Conservation (phyloP, 2,113 vertebrate genomes). For the Pedionomus torquatus region DNA sequence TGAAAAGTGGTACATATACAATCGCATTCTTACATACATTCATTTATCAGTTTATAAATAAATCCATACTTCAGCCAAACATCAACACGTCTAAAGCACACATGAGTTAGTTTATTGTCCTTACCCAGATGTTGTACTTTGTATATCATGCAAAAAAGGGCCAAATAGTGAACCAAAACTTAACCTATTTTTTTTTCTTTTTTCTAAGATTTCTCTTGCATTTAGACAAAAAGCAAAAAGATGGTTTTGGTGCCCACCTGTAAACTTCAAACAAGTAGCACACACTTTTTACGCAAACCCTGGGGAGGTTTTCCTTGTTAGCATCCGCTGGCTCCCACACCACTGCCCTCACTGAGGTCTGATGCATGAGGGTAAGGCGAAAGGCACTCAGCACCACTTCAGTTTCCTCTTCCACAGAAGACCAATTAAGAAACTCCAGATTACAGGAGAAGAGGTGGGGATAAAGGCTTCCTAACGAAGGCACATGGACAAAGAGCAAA, state of each 20-base stretch:
- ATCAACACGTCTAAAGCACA: background rate
- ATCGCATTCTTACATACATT: background rate
- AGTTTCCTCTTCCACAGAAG: background rate
- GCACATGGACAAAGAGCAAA: background rate
- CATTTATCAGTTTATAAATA: background rate
- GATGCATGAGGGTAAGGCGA: background rate
- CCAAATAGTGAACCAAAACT: background rate
- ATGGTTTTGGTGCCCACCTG: background rate
- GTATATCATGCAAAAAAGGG: background rate
- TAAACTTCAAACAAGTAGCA: background rate
- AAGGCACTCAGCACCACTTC: accelerated
- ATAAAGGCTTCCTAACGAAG: no score
- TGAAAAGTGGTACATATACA: background rate
- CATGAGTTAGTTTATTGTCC: background rate
- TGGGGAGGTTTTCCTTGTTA: background rate
- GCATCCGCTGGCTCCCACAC: background rate
- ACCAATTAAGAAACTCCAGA: background rate
- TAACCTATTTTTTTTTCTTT: no score
- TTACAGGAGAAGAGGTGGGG: no score
- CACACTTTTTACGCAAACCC: background rate
- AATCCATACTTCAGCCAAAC: background rate
- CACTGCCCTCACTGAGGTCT: background rate
- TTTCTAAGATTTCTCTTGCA: background rate
- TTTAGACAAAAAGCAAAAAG: background rate
- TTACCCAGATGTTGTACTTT: background rate